Conservation (phyloP, 2,113 vertebrate species). For the Sturnus vulgaris region DNA sequence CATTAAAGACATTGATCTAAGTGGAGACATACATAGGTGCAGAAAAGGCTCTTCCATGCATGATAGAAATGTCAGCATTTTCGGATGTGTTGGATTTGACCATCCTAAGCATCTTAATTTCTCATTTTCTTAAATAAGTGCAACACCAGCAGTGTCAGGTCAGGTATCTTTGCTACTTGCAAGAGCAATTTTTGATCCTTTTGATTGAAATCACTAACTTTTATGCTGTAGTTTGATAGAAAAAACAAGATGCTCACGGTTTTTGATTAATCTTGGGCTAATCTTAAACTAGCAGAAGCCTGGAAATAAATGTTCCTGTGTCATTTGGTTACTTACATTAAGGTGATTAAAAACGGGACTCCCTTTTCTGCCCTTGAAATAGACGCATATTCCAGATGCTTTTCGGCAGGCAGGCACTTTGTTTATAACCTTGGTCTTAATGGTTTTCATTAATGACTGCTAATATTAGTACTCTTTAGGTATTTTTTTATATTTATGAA, state of each 20-base stretch:
- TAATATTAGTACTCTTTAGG: neutral
- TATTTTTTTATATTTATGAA: neutral
- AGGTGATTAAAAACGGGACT: neutral
- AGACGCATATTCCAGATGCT: neutral
- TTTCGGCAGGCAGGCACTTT: neutral
- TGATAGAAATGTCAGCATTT: neutral
- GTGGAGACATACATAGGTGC: neutral
- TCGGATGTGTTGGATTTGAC: neutral
- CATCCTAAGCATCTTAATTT: neutral
- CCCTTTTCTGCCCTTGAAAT: neutral
- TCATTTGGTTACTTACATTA: neutral
- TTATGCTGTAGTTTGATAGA: neutral
- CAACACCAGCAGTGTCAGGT: neutral
- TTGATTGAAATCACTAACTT: neutral
- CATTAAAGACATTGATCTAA: neutral
- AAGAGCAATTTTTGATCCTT: neutral
- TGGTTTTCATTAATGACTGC: neutral
- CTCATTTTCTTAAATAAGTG: neutral
- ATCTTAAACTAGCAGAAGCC: neutral
- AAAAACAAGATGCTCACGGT: neutral
- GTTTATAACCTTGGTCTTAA: neutral
- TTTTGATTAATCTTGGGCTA: neutral
- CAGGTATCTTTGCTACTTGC: neutral
- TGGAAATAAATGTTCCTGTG: neutral
- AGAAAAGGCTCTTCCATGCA: neutral